Base-by-base conservation (phyloP, 2,797 vertebrate species). In the Channa striata region DNA sequence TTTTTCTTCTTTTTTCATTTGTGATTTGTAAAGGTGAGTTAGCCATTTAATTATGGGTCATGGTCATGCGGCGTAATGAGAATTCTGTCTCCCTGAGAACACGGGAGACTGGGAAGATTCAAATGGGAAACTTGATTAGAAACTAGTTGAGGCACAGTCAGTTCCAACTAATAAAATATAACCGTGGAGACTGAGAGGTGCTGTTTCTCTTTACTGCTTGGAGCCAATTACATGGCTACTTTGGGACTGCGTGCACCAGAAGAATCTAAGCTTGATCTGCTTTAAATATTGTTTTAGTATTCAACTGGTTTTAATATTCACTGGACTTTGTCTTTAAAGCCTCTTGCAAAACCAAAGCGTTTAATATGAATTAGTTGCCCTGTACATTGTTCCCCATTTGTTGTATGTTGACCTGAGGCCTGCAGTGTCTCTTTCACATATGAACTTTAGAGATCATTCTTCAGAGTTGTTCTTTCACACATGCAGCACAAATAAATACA, bases 41-140 rank as follows among this genome's bases (percentile, higher is more conserved):
- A 59, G 77, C 39, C 7, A 54, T 82, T 39, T 86, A 82, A 85
- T 88, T 83, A 83, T 37, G 70, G 59, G 68, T 56, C 57, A 48
- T 52, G 30, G 33, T 71, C 50, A 48, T 34, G 50, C 21, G 59
- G 57, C 36, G 16, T 36, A 4, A 54, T 7, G 11, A 25, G 20
- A 59, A 43, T 59, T 25, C 54, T 23, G 48, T 46, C 43, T 74
- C 47, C 23, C 17, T 13, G 5, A 23, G 54, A 13, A 1, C 34
- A 50, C 8, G 13, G 9, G 37, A 36, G 25, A 30, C 60, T 37
- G 46, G 9, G 11, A 25, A 56, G n/a, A 59, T 58, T 61, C 23
- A 57, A 50, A n/a, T 56, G 40, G n/a, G 52, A 50, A 44, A 36
- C 16, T 56, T 3, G 36, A 62, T 63, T 53, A 57, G 16, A 23